These are phyloP conservation scores for Deroplatys truncata DNA, from an alignment of 2,888 invertebrate genomes.

Conservation along the genomic window DNA sequence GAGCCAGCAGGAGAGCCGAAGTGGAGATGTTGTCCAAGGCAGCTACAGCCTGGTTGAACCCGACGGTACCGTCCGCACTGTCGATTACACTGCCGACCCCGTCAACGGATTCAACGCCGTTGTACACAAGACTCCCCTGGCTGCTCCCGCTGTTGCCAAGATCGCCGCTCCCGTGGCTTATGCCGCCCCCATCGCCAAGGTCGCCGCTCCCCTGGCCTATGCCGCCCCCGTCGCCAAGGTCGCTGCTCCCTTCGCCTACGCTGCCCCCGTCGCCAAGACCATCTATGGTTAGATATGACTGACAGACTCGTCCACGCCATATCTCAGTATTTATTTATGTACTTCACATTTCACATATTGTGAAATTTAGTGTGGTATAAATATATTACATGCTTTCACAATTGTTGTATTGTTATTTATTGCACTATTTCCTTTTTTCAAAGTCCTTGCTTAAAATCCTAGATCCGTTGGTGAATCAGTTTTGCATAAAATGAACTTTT, in stretches of 20 bases:
- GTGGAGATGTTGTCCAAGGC: conserved; percentile 24
- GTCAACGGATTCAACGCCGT: conserved; percentile 18
- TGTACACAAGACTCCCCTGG: conserved; percentile 24
- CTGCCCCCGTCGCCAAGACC: conserved; percentile 18
- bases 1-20: conserved; percentile 25
- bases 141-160: conserved; percentile 2
- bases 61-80: conserved; percentile 27
- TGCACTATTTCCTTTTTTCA: no score
- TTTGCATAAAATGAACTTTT: no score
- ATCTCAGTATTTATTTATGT: neutral
- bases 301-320: neutral
- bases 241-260: conserved; percentile 36
- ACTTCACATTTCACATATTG: neutral
- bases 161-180: conserved; percentile 38
- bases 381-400: neutral
- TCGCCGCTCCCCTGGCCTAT: conserved; percentile 12
- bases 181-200: neutral
- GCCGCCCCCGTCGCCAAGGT: conserved; percentile 34
- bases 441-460: no score
- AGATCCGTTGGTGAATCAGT: no score
- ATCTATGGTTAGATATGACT: neutral
- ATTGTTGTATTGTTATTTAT: neutral
- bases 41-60: conserved; percentile 23
- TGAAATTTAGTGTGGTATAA: neutral
- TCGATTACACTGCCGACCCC: conserved; percentile 26